Conservation (phyloP, 2,113 vertebrate genomes). For the Lipophrys pholis region DNA sequence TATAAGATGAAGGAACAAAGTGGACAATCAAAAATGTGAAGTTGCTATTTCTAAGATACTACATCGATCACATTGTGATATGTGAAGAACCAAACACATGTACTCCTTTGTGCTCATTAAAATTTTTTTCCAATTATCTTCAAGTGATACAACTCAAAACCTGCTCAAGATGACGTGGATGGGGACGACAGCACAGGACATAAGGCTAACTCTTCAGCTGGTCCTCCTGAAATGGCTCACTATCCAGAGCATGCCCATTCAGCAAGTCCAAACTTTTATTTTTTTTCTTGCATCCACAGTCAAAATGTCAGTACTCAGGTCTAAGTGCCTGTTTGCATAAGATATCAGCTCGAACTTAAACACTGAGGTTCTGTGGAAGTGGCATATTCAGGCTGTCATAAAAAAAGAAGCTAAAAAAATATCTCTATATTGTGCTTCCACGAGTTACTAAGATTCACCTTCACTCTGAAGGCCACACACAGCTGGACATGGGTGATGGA, state of each 20-base stretch:
- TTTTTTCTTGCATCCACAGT: slow-evolving; percentile 29
- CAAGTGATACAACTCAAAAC: too few species aligned
- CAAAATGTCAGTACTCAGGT: slow-evolving; percentile 6
- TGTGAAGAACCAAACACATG: neutral
- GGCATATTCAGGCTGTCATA: slow-evolving; percentile 43
- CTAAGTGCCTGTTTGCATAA: slow-evolving; percentile 68
- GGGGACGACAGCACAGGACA: neutral
- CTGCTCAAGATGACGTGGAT: too few species aligned
- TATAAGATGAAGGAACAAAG: neutral
- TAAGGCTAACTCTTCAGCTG: slow-evolving; percentile 37
- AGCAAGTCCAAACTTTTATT: slow-evolving; percentile 1
- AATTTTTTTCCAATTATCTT: neutral
- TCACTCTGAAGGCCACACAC: slow-evolving; percentile 31
- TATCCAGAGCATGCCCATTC: slow-evolving; percentile 23
- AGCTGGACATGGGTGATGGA: slow-evolving; percentile 6
- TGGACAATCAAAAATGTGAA: slow-evolving; percentile 4
- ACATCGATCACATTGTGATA: neutral
- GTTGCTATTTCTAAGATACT: neutral
- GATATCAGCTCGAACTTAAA: slow-evolving; percentile 53
- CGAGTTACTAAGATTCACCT: slow-evolving; percentile 66
- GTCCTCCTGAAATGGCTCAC: slow-evolving; percentile 34
- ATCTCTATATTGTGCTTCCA: slow-evolving; percentile 68
- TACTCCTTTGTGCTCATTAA: neutral
- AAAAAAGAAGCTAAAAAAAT: slow-evolving; percentile 65
- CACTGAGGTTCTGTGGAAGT: slow-evolving; percentile 63